phyloP scores from a whole-genome alignment of 2,888 invertebrate genomes.

The Drosophila imparisetae region DNA sequence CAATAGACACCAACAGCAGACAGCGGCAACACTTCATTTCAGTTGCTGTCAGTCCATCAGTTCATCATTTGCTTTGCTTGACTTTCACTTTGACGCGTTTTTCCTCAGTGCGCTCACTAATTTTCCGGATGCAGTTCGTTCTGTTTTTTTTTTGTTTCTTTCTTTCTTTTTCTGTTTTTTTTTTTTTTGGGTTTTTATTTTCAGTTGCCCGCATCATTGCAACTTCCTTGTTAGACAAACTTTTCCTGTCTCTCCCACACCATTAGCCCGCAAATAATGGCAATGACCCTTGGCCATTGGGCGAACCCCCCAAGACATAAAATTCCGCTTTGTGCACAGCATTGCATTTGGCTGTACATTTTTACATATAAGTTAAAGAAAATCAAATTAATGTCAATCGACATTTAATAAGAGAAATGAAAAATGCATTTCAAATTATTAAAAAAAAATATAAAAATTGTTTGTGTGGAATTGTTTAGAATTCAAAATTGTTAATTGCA shows the following conservation, averaged over 20 bases:
- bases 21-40: constrained; percentile 29
- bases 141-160: constrained; percentile 24
- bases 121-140: constrained; percentile 73
- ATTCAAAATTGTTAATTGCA: neutral
- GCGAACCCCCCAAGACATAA: neutral
- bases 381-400: neutral
- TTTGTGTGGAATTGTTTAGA: neutral
- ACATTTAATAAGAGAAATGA: neutral
- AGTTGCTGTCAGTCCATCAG: constrained; percentile 57
- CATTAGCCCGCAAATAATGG: constrained; percentile 27
- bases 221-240: constrained; percentile 66
- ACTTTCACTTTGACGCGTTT: constrained; percentile 69
- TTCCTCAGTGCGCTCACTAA: constrained; percentile 67
- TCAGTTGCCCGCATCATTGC: constrained; percentile 62
- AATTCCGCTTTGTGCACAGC: neutral
- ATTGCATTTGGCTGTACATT: neutral
- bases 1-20: constrained; percentile 5
- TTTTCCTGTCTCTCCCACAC: neutral
- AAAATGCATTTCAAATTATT: too few relatives aligned
- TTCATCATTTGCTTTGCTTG: constrained; percentile 48
- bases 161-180: constrained; percentile 11
- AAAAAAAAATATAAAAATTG: neutral
- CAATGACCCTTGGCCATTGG: constrained; percentile 54
- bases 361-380: neutral
- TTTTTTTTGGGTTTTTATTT: constrained; percentile 14